Evolutionary conservation across 2,113 vertebrate species (phyloP).

Genomic region (Oreotrochilus melanogaster): DNA sequence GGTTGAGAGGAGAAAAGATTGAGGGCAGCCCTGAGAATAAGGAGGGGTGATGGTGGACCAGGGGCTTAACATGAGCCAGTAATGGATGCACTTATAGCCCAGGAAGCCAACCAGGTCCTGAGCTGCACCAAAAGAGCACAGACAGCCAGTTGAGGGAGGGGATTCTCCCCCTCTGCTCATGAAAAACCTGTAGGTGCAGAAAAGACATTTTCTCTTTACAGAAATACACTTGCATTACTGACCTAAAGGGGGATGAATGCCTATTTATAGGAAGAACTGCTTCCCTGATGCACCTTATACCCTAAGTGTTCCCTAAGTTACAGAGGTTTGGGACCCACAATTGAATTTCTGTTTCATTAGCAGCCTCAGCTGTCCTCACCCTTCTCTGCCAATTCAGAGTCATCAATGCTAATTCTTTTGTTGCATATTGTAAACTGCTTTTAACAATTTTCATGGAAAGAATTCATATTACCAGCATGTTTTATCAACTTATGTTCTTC

Average conservation of each 20-base stretch:
- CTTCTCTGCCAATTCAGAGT: background rate
- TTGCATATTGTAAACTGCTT: background rate
- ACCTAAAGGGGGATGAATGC: background rate
- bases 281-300: background rate
- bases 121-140: no score
- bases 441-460: conserved; percentile 1
- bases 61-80: no score
- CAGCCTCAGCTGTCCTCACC: background rate
- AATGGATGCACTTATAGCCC: no score
- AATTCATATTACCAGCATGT: background rate
- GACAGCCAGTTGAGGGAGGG: no score
- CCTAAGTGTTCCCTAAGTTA: background rate
- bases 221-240: background rate
- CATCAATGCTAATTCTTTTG: background rate
- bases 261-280: background rate
- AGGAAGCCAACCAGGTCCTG: no score
- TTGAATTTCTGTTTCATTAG: background rate
- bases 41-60: no score
- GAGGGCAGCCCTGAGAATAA: no score
- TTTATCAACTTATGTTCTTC: conserved; percentile 23
- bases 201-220: background rate
- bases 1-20: no score
- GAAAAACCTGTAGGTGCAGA: background rate
- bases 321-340: background rate
- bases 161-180: no score